Conservation (phyloP, 2,888 invertebrate genomes). For the Alcis repandata region DNA sequence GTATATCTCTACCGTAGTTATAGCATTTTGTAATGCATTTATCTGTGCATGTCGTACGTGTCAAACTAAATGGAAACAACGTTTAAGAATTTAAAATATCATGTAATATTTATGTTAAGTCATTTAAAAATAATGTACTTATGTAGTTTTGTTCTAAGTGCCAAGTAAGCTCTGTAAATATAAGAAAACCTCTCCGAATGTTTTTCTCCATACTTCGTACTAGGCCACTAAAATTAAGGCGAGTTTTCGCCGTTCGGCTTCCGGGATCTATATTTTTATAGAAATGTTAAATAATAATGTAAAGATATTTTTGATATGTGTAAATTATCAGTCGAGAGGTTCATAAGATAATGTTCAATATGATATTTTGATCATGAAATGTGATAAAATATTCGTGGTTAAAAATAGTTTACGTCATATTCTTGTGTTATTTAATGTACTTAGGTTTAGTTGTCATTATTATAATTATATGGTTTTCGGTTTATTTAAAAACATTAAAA, state of each 20-base stretch:
- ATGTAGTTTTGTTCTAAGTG: too few species aligned
- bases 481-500: too few species aligned
- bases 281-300: constrained; percentile 5
- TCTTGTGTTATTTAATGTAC: neutral
- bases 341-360: constrained; percentile 25
- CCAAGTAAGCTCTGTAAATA: neutral
- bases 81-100: neutral
- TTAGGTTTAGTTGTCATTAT: neutral
- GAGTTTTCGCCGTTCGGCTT: too few species aligned
- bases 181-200: neutral
- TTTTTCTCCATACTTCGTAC: neutral
- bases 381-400: constrained; percentile 39
- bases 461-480: neutral
- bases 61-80: neutral
- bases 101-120: too few species aligned
- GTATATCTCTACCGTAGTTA: neutral
- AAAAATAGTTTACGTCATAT: neutral
- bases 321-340: constrained; percentile 25
- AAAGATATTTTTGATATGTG: constrained; percentile 20
- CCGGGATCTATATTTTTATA: constrained; percentile 20
- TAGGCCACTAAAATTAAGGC: neutral
- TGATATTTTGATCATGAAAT: constrained; percentile 41
- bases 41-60: neutral
- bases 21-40: constrained; percentile 12
- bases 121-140: too few species aligned